Base-by-base conservation (phyloP, 2,797 vertebrate species). In the Orestias chungarensis region DNA sequence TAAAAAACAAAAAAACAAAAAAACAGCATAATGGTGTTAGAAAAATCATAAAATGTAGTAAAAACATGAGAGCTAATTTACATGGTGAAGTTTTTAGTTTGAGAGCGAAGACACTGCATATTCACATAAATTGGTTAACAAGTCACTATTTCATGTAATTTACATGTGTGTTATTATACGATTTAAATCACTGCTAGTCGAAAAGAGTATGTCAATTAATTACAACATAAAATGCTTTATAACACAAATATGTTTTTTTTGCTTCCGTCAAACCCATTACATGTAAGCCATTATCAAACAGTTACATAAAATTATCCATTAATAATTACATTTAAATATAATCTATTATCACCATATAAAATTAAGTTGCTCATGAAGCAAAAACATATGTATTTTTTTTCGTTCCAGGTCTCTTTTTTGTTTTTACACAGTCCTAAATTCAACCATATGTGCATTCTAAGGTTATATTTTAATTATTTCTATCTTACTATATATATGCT, bases 401-500 rank as follows among this genome's bases (percentile, higher is more conserved):
- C 95, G 14, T 18, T 96, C 95, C 93, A 95, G 95, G 94, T 96
- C 96, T 96, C 97, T 97, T 96, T 94, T 95, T 95, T 94, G 96
- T 94, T 95, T 95, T 95, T 96, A 95, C 95, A 96, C 95, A 92
- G 94, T 93, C 95, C 94, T 95, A 96, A 95, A 94, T 95, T 96
- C 94, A 94, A 94, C 95, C 95, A 91, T 95, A 95, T 95, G 94
- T 84, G 52, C 42, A 93, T 71, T 77, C 76, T 94, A 93, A 95
- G 95, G 93, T 94, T n/a, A n/a, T n/a, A n/a, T n/a, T n/a, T n/a
- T n/a, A n/a, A n/a, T n/a, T n/a, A n/a, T n/a, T n/a, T n/a, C n/a
- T n/a, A n/a, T n/a, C n/a, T n/a, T n/a, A n/a, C n/a, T n/a, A n/a
- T n/a, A n/a, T n/a, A n/a, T n/a, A n/a, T n/a, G n/a, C n/a, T n/a